Base-by-base conservation (phyloP, 2,797 vertebrate species). In the Gephyroberyx darwinii region DNA sequence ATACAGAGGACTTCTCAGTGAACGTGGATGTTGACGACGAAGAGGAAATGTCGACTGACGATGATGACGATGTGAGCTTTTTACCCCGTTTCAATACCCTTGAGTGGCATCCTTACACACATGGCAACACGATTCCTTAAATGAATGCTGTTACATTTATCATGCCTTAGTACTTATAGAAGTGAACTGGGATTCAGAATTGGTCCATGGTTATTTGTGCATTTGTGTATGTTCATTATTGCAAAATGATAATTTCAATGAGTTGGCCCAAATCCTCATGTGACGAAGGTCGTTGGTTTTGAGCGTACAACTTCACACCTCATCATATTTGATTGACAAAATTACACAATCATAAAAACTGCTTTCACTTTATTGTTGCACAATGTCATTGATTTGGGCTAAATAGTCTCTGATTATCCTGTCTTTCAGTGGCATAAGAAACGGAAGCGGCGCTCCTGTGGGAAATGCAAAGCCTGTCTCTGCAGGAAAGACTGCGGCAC, bases 401-500 rank as follows among this genome's bases (percentile, higher is more conserved):
- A 20, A 55, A 0, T 51, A 33, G 17, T 61, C 1, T 47, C 12
- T 31, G 1, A 5, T 55, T 47, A 0, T 45, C 39, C 37, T 69
- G 35, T 58, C 22, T 81, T 63, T 71, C 71, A 92, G 93, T 92
- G 90, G 78, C 88, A 91, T 47, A 95, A 92, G 85, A 93, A 93
- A 70, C 92, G 93, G 58, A 94, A 93, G 81, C 94, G 94, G 6
- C 94, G 95, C 6, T 92, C 94, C 52, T 97, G 96, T 71, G 95
- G 95, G 33, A 86, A 91, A 75, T 97, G 96, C 78, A 92, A 94
- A 69, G 95, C 96, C 71, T 97, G 96, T 74, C 92, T 94, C 45
- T 92, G 92, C 75, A 93, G 91, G 75, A 92, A 87, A 69, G 96
- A 97, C 91, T 97, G 96, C 26, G 96, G 96, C 79, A 91, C 89